Percentiles rank a stretch among this genome's conserved stretches.
Evolutionary conservation across 30 jellyfish, hydroid and myxozoan species (phyloP).

Genomic region (Catostylus mosaicus): DNA sequence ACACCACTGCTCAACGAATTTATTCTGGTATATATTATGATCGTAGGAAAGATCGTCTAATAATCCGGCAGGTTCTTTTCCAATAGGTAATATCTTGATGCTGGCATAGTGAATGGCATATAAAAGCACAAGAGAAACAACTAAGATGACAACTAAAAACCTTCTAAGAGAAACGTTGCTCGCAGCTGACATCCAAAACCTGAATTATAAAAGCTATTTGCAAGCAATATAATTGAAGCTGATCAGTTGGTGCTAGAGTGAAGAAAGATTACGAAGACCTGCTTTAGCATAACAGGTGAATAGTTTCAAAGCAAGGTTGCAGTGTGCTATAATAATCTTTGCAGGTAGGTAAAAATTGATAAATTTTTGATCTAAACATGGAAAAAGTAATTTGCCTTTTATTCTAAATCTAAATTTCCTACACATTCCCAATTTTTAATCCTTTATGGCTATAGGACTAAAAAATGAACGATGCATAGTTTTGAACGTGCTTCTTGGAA

Average conservation of each 20-base stretch:
- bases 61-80: not conserved
- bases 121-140: not conserved
- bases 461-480: too few species aligned
- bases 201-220: too few species aligned
- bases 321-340: not conserved
- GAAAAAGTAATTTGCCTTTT: too few species aligned
- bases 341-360: not conserved
- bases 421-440: too few species aligned
- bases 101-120: slow-evolving; percentile 7
- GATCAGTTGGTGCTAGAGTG: not conserved
- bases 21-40: not conserved
- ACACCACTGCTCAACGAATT: slow-evolving; percentile 49
- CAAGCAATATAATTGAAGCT: not conserved
- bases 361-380: too few species aligned
- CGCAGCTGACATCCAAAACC: not conserved
- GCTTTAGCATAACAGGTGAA: not conserved
- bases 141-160: not conserved
- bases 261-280: not conserved
- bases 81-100: not conserved
- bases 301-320: not conserved
- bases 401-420: too few species aligned
- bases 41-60: not conserved
- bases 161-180: not conserved
- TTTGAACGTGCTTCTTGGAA: too few species aligned
- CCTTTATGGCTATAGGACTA: too few species aligned